Percentiles rank a stretch among this genome's conserved stretches.
These are phyloP conservation scores for Sussaba pulchella DNA, from an alignment of 2,888 invertebrate genomes.

Conservation along the genomic window DNA sequence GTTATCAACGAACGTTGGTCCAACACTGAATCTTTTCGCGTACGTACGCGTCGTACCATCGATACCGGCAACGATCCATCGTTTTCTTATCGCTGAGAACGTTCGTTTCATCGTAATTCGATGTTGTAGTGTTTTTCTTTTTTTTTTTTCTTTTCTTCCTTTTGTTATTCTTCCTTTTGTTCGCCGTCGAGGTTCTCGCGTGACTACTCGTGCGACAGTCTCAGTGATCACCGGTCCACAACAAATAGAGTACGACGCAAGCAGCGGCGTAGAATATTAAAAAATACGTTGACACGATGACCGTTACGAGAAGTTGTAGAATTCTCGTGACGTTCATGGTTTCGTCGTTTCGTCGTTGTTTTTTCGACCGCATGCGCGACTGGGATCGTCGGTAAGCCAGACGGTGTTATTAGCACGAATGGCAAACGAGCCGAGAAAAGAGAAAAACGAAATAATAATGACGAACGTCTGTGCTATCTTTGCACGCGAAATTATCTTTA, in stretches of 20 bases:
- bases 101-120: conserved; percentile 12
- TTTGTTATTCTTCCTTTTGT: too few species aligned
- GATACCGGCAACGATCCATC: conserved; percentile 6
- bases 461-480: not conserved
- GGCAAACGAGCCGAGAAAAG: conserved; percentile 39
- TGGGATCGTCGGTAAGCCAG: not conserved
- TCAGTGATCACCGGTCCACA: conserved; percentile 76
- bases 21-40: not conserved
- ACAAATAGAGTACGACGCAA: conserved; percentile 75
- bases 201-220: conserved; percentile 29
- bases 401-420: conserved; percentile 49
- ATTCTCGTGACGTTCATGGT: conserved; percentile 75
- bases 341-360: too few species aligned
- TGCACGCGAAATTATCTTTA: not conserved
- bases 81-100: conserved; percentile 46
- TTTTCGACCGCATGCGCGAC: too few species aligned
- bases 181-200: conserved; percentile 16
- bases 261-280: conserved; percentile 78
- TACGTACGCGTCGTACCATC: not conserved
- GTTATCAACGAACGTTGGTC: conserved; percentile 21
- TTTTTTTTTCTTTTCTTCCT: conserved; percentile 21
- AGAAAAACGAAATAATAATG: not conserved
- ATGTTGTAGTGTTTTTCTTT: not conserved
- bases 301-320: conserved; percentile 77
- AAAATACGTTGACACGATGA: conserved; percentile 79